Evolutionary conservation across 2,113 vertebrate species (phyloP), one percentile per base, ranked within the genome.

Genomic region (Stercorarius parasiticus): DNA sequence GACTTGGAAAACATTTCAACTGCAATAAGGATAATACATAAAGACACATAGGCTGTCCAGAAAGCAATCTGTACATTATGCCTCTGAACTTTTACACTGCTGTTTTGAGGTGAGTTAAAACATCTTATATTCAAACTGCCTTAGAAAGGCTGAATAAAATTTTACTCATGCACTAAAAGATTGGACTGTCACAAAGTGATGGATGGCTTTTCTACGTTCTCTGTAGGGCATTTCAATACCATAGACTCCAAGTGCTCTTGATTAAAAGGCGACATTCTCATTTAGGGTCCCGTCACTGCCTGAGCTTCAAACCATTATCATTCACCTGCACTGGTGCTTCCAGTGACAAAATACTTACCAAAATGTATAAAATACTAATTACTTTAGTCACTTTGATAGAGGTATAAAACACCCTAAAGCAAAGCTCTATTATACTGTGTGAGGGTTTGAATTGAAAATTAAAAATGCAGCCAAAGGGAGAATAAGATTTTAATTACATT

Each of bases 331-430:
- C 55, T 79, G 61, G 81, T 61, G 90, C 73, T 79, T 92, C 84
- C 66, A 93, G 91, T 95, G 95, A 95, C 96, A 97, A 97, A 97
- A 97, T 93, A 91, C 91, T 95, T 97, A 95, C 64, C 86, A 92
- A 91, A 97, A 96, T 78, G 85, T 93, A 92, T 80, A 90, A 95
- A 96, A 97, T 91, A 96, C 71, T 96, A 96, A 97, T 97, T 96
- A 96, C 64, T 97, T 95, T 34, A 82, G 95, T 88, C 93, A 96
- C 66, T 93, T 96, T 91, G 66, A 95, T 90, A 83, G 90, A 91
- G 80, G 76, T 73, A 93, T 96, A 91, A 95, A 96, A 86, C 59
- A 96, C 78, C 88, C 88, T 78, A 65, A 96, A 82, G 81, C 94
- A 97, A 92, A 96, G 96, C 61, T 93, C 73, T 90, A 49, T 93